A percentile compares a stretch with the other conserved stretches of the same genome.
phyloP scores from a whole-genome alignment of 1,140 invertebrate genomes.

The Trachymyrmex cornetzi region DNA sequence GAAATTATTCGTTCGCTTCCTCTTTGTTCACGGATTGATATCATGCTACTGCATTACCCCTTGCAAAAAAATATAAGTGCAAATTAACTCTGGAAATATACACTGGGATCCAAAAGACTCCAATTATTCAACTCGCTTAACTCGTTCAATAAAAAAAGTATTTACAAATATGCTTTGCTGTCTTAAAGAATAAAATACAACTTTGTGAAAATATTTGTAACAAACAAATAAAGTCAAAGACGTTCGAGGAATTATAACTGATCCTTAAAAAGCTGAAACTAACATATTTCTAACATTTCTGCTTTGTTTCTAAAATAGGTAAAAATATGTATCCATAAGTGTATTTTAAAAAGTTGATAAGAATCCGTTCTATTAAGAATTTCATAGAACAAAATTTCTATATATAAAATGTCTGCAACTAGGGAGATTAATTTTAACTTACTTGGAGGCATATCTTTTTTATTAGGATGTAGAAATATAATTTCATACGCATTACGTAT shows the following conservation, averaged over 20 bases:
- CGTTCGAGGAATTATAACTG: background rate
- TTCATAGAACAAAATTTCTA: background rate
- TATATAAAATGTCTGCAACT: background rate
- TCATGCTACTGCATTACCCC: constrained; percentile 14
- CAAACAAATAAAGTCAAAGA: background rate
- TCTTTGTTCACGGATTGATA: constrained; percentile 38
- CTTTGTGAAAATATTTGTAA: background rate
- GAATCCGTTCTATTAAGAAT: background rate
- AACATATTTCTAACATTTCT: constrained; percentile 4
- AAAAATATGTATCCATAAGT: background rate
- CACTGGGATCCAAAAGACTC: background rate
- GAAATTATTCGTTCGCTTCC: constrained; percentile 28
- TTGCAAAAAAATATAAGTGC: background rate
- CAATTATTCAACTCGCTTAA: background rate
- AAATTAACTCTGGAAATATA: constrained; percentile 28
- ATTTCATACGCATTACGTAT: constrained; percentile 24
- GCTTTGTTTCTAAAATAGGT: background rate
- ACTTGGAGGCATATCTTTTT: background rate
- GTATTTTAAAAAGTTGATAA: background rate
- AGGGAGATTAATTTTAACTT: constrained; percentile 5
- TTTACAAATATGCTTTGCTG: background rate
- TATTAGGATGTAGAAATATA: background rate
- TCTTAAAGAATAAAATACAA: background rate
- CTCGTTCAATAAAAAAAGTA: background rate
- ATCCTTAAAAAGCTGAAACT: background rate